phyloP scores from a whole-genome alignment of 2,888 invertebrate genomes.

The Volucella inflata region DNA sequence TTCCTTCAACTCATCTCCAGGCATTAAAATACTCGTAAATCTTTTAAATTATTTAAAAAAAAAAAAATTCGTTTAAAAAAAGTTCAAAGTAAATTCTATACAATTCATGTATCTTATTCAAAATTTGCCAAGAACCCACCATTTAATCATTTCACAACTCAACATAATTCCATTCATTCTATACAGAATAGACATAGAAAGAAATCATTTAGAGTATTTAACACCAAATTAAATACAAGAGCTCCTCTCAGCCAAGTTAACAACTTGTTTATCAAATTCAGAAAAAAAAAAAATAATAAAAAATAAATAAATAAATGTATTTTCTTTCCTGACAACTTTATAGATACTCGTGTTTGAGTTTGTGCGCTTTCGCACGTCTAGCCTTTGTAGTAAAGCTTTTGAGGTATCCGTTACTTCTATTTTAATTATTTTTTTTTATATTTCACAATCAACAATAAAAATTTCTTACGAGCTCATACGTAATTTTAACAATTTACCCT shows the following conservation, averaged over 20 bases:
- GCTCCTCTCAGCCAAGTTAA: background rate
- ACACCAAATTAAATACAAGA: slow-evolving; percentile 26
- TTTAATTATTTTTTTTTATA: background rate
- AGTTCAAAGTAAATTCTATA: background rate
- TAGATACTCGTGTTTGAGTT: slow-evolving; percentile 41
- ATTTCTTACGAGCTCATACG: slow-evolving; percentile 30
- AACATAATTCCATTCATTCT: slow-evolving; percentile 41
- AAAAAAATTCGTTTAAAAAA: background rate
- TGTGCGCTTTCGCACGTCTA: slow-evolving; percentile 69
- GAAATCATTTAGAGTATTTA: slow-evolving; percentile 36
- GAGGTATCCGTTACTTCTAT: background rate
- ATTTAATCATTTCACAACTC: background rate
- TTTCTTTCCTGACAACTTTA: slow-evolving; percentile 23
- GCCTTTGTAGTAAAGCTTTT: slow-evolving; percentile 45
- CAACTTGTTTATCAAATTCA: slow-evolving; percentile 8
- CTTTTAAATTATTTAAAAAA: no score
- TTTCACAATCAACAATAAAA: slow-evolving; percentile 58
- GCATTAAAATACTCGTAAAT: no score
- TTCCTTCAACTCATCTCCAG: no score
- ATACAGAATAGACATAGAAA: background rate
- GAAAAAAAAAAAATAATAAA: slow-evolving; percentile 1
- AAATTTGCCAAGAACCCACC: background rate
- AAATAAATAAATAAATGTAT: background rate
- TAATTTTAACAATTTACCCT: slow-evolving; percentile 3
- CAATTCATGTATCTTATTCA: background rate